Evolutionary conservation across 2,888 invertebrate genomes (phyloP), one percentile per base, ranked within the genome.

Genomic region (Drosophila phalerata): DNA sequence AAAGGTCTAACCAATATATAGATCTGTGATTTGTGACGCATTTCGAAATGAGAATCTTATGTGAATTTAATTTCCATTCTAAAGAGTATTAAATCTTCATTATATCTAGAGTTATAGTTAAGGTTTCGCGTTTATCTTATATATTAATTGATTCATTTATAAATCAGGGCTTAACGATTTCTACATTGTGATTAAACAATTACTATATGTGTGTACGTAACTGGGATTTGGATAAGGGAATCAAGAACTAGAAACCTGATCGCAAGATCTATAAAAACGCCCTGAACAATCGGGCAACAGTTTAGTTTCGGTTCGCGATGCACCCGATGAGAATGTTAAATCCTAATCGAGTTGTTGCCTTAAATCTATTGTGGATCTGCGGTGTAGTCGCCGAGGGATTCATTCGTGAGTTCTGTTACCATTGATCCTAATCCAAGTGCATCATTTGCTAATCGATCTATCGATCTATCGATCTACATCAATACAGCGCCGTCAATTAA

Each of bases 141-240:
- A 22, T 11, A 42, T 13, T 42, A 42, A 42, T 42, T 22, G 42
- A 42, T 42, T 42, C 42, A 42, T 10, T 19, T 42, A 11, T 42
- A 19, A 42, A 22, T 42, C 19, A 13, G 11, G 42, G 19, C 42
- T 42, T 5, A 42, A 13, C 13, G 19, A 22, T 42, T 19, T 13
- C 42, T 4, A 22, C 19, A 13, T 1, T 43, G n/a, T 25, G 22
- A 43, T 8, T 25, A 8, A 25, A n/a, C 22, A 43, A 22, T 22
- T 22, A 22, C 13, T 42, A 42, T 19, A 5, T 11, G 13, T 19
- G 13, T 6, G 17, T 40, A 40, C 40, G 40, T 40, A 15, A 40
- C 40, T 17, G 4, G 17, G 17, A 15, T 17, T 10, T 40, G 2
- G 40, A 19, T 5, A 15, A 5, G 13, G 13, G 6, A 22, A 13